Base-by-base conservation (phyloP, 2,888 invertebrate genomes). In the Netelia fuscicornis region DNA sequence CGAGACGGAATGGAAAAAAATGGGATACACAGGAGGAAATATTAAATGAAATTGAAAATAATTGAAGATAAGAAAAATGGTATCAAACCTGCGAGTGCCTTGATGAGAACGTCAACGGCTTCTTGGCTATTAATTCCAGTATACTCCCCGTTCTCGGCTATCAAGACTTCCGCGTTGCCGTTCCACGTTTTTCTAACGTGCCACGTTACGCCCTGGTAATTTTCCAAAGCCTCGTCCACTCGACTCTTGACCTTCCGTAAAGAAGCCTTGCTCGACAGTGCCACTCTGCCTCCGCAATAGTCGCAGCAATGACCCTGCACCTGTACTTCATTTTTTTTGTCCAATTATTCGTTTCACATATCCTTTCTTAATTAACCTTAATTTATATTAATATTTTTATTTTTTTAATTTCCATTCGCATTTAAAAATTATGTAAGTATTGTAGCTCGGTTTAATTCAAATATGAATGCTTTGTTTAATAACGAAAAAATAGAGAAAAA, bases 261-360 rank as follows among this genome's bases (percentile, higher is more conserved):
- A 10, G 91, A 90, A 17, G 87, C 86, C 48, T 87, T 86, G 0
- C 62, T 44, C 2, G 89, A 79, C 79, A 85, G 76, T 44, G 9
- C 17, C 6, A 93, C 75, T 71, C 91, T 88, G 5, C 91, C 93
- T 1, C 93, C 93, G 71, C 93, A 93, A 82, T 92, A 93, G 64
- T 86, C 87, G 68, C 93, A 93, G 71, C 93, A 93, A 81, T 93
- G 92, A 11, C 93, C 93, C 75, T 93, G 92, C 9, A 93, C 90
- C 93, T 93, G 65, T 68, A 60, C 62, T 77, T 72, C 37, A 75
- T 68, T 20, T 13, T 71, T 64, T 81, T 60, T n/a, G 30, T 17
- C 56, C 17, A 60, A 60, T 56, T 13, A 60, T 62, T 30, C 62
- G 78, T 48, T 2, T 48, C 48, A 8, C 48, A 52, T n/a, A 71